These are phyloP conservation scores for Botrylloides violaceus DNA, from an alignment of 23 tunicate species.

Conservation along the genomic window DNA sequence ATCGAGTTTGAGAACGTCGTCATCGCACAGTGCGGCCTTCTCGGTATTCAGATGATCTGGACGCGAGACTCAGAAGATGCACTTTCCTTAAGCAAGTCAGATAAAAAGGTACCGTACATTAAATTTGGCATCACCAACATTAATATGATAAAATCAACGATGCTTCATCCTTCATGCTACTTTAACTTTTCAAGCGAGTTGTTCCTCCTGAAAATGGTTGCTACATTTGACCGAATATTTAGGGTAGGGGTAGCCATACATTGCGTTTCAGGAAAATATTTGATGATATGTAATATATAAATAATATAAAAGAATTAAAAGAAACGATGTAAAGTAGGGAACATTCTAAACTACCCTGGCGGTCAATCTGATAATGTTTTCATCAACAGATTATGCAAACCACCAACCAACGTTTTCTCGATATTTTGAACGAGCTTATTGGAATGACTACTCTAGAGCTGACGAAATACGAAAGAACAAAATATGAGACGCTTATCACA, in stretches of 20 bases:
- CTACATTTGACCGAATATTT: too few relatives aligned
- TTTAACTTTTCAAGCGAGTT: too few relatives aligned
- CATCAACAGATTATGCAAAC: slow-evolving; percentile 66
- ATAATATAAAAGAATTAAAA: too few relatives aligned
- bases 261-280: too few relatives aligned
- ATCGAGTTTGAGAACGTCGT: slow-evolving; percentile 91
- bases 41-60: slow-evolving; percentile 98
- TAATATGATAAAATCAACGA: too few relatives aligned
- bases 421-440: slow-evolving; percentile 84
- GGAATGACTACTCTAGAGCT: slow-evolving; percentile 88
- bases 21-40: slow-evolving; percentile 90
- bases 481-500: slow-evolving; percentile 96
- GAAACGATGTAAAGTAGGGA: too few relatives aligned
- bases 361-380: background rate
- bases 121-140: too few relatives aligned
- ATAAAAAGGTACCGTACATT: slow-evolving; percentile 64
- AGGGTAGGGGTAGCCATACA: too few relatives aligned
- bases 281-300: too few relatives aligned
- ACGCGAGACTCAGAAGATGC: slow-evolving; percentile 88
- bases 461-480: slow-evolving; percentile 92
- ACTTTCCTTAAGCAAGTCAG: slow-evolving; percentile 58
- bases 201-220: too few relatives aligned
- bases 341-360: too few relatives aligned
- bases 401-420: slow-evolving; percentile 81
- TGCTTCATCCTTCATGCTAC: too few relatives aligned